These are phyloP conservation scores for Lasioglossum zephyrum DNA, from an alignment of 2,888 invertebrate genomes.

Conservation along the genomic window DNA sequence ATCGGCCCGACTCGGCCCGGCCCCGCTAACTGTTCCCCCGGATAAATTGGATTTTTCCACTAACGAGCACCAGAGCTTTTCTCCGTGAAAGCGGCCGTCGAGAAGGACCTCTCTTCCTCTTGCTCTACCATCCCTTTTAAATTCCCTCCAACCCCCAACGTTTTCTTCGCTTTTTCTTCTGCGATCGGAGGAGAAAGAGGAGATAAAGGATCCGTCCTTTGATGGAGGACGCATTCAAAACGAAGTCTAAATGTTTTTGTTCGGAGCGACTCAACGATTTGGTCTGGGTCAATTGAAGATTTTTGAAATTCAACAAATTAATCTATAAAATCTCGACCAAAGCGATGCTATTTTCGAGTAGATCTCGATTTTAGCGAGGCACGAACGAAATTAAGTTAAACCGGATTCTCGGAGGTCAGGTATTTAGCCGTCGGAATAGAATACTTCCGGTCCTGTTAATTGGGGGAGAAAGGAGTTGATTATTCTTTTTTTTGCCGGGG, in stretches of 20 bases:
- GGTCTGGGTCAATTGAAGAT: not conserved
- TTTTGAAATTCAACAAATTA: too few relatives aligned
- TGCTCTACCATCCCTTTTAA: not conserved
- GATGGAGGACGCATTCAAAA: not conserved
- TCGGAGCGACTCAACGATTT: not conserved
- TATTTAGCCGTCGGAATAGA: constrained; percentile 26
- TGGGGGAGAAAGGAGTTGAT: constrained; percentile 31
- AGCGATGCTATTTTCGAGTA: not conserved
- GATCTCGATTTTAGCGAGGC: not conserved
- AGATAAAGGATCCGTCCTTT: not conserved
- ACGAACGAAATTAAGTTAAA: constrained; percentile 41
- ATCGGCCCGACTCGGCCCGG: constrained; percentile 46
- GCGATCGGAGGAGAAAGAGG: not conserved
- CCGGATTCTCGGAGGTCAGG: not conserved
- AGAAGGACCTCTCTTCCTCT: not conserved
- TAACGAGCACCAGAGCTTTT: constrained; percentile 68
- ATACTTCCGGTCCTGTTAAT: constrained; percentile 31
- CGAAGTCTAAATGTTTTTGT: not conserved
- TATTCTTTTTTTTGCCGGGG: constrained; percentile 26
- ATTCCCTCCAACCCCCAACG: not conserved
- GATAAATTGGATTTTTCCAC: constrained; percentile 76
- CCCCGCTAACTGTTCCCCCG: constrained; percentile 66
- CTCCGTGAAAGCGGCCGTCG: constrained; percentile 51
- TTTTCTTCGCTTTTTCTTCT: not conserved
- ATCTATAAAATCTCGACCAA: not conserved